Evolutionary conservation across 2,888 invertebrate species (phyloP).

Genomic region (Drosophila percnosoma): DNA sequence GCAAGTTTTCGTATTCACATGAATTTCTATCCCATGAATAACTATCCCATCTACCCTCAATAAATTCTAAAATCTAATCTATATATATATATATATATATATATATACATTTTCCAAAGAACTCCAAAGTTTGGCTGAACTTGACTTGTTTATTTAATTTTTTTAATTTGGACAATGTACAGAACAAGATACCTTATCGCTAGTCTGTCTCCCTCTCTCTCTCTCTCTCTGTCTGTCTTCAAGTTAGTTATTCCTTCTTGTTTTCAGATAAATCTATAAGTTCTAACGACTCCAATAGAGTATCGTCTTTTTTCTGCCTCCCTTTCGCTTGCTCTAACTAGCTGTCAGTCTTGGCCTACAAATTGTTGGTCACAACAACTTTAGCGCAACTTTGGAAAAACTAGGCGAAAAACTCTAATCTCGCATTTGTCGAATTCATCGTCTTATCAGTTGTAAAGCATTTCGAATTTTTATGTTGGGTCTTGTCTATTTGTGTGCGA

Average conservation of each 20-base stretch:
- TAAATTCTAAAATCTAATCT: too few relatives aligned
- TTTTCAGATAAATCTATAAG: not conserved
- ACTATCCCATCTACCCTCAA: too few relatives aligned
- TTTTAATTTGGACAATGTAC: not conserved
- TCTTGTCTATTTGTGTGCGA: not conserved
- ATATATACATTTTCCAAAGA: not conserved
- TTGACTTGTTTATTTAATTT: not conserved
- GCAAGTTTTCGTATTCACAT: not conserved
- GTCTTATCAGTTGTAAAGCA: constrained; percentile 49
- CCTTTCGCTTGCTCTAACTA: not conserved
- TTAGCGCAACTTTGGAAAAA: not conserved
- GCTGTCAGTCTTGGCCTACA: not conserved
- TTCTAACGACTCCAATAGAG: not conserved
- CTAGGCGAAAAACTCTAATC: constrained; percentile 6
- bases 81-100: too few relatives aligned
- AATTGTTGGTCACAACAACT: not conserved
- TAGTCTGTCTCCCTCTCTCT: not conserved
- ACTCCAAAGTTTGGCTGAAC: not conserved
- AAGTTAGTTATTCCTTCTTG: not conserved
- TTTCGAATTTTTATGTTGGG: constrained; percentile 37
- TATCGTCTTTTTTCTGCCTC: not conserved
- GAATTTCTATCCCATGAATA: too few relatives aligned
- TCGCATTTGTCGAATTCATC: constrained; percentile 2
- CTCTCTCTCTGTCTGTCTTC: not conserved
- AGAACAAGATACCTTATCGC: not conserved